Conservation (phyloP, 2,113 vertebrate species). For the Notothenia coriiceps region DNA sequence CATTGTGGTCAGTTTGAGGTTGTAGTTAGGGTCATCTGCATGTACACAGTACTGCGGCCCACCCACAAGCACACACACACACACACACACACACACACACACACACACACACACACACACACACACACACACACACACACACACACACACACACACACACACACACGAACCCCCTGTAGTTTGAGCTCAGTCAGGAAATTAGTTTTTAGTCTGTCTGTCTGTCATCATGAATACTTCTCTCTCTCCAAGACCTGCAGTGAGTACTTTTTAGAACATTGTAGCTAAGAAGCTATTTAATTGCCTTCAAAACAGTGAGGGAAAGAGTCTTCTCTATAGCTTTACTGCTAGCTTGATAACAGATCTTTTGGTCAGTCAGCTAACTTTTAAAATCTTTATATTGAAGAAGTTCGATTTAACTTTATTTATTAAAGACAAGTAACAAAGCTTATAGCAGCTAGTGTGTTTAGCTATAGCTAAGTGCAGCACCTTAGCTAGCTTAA, state of each 20-base stretch:
- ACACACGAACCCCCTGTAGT: conserved; percentile 38
- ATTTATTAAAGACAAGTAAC: not conserved
- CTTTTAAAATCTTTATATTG: not conserved
- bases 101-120: conserved; percentile 16
- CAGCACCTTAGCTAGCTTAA: too few species aligned
- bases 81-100: conserved; percentile 39
- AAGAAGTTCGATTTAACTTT: not conserved
- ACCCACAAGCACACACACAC: conserved; percentile 44
- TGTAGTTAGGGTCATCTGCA: conserved; percentile 75
- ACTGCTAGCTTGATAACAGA: not conserved
- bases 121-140: conserved; percentile 17
- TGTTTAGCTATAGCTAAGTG: too few species aligned
- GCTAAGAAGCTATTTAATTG: not conserved
- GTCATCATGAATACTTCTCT: conserved; percentile 60
- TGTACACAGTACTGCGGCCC: conserved; percentile 74
- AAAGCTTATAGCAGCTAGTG: not conserved
- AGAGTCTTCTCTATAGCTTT: not conserved
- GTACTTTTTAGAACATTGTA: conserved; percentile 46
- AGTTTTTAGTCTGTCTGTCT: conserved; percentile 7
- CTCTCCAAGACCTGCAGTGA: conserved; percentile 49
- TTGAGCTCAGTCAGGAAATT: conserved; percentile 46
- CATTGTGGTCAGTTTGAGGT: conserved; percentile 43
- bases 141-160: conserved; percentile 20
- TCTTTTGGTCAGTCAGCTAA: not conserved
- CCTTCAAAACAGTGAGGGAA: not conserved